Evolutionary conservation across 2,888 invertebrate species (phyloP).

Genomic region (Pollenia angustigena): DNA sequence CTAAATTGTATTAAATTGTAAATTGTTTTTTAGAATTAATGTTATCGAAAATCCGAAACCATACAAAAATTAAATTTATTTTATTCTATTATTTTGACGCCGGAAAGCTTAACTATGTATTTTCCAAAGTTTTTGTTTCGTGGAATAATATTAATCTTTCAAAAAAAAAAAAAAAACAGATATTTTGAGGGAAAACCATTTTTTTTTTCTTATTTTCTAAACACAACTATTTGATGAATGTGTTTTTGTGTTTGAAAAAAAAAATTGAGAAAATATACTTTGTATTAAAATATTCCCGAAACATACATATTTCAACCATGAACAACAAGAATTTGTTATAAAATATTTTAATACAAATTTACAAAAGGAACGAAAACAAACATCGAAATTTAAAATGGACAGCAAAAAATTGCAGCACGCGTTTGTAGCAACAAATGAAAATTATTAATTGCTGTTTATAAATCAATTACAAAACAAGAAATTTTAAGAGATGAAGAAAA

Average conservation of each 20-base stretch:
- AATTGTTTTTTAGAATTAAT: neutral
- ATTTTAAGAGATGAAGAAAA: neutral
- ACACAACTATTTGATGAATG: slow-evolving; percentile 80
- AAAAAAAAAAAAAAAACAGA: neutral
- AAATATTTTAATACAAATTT: slow-evolving; percentile 40
- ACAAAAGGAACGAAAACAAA: slow-evolving; percentile 20
- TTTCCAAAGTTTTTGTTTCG: slow-evolving; percentile 23
- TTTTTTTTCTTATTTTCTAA: slow-evolving; percentile 2
- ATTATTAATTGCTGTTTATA: slow-evolving; percentile 59
- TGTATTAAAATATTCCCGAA: slow-evolving; percentile 76
- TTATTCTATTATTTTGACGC: slow-evolving; percentile 54
- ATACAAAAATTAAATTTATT: slow-evolving; percentile 58
- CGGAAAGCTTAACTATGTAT: slow-evolving; percentile 42
- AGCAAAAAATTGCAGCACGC: slow-evolving; percentile 58
- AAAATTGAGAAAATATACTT: slow-evolving; percentile 74
- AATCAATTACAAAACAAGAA: slow-evolving; percentile 37
- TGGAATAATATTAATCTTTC: slow-evolving; percentile 24
- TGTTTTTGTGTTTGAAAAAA: slow-evolving; percentile 76
- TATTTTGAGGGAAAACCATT: neutral
- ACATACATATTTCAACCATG: slow-evolving; percentile 75
- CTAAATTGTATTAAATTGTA: too few species aligned
- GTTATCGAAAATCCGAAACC: slow-evolving; percentile 42
- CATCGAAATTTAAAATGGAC: slow-evolving; percentile 45
- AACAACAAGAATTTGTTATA: slow-evolving; percentile 54
- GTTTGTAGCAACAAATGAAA: slow-evolving; percentile 56